These are phyloP conservation scores for Listrodromus nycthemerus DNA, from an alignment of 2,888 invertebrate genomes.

Conservation along the genomic window DNA sequence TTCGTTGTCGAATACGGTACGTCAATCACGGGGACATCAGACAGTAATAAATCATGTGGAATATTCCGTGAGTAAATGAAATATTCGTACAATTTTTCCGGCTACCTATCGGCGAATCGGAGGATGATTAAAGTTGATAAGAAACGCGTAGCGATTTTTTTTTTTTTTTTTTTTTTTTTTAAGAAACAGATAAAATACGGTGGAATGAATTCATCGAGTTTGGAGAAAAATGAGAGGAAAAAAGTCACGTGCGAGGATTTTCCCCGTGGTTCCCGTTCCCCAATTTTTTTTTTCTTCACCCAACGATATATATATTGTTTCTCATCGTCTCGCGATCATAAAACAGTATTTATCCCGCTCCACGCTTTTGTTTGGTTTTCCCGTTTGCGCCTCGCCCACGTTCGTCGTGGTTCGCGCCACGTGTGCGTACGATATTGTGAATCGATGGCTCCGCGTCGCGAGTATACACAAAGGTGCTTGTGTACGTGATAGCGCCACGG, in stretches of 20 bases:
- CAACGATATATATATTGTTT: slow-evolving; percentile 40
- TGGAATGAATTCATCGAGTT: slow-evolving; percentile 9
- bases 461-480: slow-evolving; percentile 6
- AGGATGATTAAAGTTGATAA: background rate
- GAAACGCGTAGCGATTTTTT: background rate
- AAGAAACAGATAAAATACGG: background rate
- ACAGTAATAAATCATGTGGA: background rate
- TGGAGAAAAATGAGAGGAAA: slow-evolving; percentile 1
- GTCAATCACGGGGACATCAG: background rate
- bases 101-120: background rate
- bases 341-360: slow-evolving; percentile 74
- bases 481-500: slow-evolving; percentile 48
- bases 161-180: background rate
- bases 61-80: background rate
- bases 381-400: slow-evolving; percentile 66
- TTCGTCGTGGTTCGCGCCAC: slow-evolving; percentile 42
- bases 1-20: background rate
- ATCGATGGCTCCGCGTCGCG: slow-evolving; percentile 4
- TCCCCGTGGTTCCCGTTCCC: background rate
- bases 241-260: slow-evolving; percentile 23
- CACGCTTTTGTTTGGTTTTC: slow-evolving; percentile 77
- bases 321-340: slow-evolving; percentile 73
- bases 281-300: slow-evolving; percentile 26
- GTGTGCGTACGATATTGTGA: slow-evolving; percentile 54
- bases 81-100: background rate